phyloP scores from a whole-genome alignment of 2,797 vertebrate species.

The Dermochelys coriacea region DNA sequence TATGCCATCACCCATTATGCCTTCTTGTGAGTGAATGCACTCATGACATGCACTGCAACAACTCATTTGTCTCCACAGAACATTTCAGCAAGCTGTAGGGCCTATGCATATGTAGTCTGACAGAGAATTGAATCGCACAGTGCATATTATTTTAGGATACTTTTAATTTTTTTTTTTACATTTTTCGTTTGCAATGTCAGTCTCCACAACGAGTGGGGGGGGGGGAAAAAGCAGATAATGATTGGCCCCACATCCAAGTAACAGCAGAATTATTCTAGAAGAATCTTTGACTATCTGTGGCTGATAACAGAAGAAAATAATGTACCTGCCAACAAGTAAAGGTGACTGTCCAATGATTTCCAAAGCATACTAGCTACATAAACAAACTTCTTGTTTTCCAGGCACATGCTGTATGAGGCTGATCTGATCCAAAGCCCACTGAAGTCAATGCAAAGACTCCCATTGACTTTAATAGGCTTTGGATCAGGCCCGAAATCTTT shows the following conservation, averaged over 20 bases:
- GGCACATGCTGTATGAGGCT: not conserved
- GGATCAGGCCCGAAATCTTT: not conserved
- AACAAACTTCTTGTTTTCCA: not conserved
- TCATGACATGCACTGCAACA: accelerated
- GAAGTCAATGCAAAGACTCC: not conserved
- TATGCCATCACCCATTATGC: not conserved
- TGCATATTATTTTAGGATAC: not conserved
- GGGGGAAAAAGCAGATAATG: not conserved
- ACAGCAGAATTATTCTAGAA: not conserved
- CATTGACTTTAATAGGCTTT: not conserved
- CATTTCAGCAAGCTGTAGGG: not conserved
- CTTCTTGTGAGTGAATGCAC: not conserved
- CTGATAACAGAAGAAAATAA: not conserved
- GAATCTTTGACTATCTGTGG: not conserved
- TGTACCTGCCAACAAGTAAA: not conserved
- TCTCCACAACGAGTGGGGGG: not conserved
- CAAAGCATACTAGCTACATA: not conserved
- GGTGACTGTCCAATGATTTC: not conserved
- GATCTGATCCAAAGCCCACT: not conserved
- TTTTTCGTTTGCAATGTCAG: not conserved
- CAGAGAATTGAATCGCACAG: constrained; percentile 19
- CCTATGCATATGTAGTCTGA: not conserved
- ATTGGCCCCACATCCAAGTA: not conserved
- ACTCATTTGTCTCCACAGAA: constrained; percentile 28
- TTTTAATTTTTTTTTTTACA: not conserved